Evolutionary conservation across 2,888 invertebrate species (phyloP).

Genomic region (Malthinus seriepunctatus): DNA sequence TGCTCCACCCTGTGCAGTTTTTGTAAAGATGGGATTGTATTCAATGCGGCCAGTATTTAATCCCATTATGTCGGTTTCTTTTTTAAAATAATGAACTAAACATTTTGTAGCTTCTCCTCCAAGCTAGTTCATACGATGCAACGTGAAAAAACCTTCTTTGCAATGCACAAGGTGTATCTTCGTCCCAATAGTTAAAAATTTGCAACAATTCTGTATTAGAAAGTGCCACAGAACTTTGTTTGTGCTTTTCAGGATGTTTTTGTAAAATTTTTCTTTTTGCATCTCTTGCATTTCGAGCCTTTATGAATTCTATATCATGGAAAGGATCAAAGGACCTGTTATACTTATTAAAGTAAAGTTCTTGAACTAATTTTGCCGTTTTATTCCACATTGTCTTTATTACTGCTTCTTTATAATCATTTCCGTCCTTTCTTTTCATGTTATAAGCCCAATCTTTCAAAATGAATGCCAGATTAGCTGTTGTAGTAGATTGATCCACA

Average conservation of each 20-base stretch:
- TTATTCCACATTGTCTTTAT: slow-evolving; percentile 30
- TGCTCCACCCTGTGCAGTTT: slow-evolving; percentile 28
- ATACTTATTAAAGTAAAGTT: slow-evolving; percentile 19
- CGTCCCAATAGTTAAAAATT: slow-evolving; percentile 8
- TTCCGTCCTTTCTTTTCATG: slow-evolving; percentile 28
- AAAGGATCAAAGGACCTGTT: slow-evolving; percentile 21
- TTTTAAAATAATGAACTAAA: slow-evolving; percentile 11
- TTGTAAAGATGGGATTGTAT: slow-evolving; percentile 33
- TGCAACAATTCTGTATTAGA: slow-evolving; percentile 9
- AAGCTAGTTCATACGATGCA: slow-evolving; percentile 21
- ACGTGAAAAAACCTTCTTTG: slow-evolving; percentile 26
- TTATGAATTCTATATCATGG: slow-evolving; percentile 12
- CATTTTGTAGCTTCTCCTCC: background rate
- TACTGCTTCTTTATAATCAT: slow-evolving; percentile 30
- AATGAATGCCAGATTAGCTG: slow-evolving; percentile 15
- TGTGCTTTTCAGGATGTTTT: slow-evolving; percentile 23
- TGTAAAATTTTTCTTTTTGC: slow-evolving; percentile 19
- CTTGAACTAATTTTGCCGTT: slow-evolving; percentile 24
- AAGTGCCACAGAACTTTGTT: slow-evolving; percentile 23
- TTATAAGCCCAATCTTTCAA: slow-evolving; percentile 28
- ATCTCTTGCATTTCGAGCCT: slow-evolving; percentile 19
- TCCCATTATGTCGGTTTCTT: slow-evolving; percentile 17
- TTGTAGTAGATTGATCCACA: background rate
- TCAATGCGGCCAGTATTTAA: slow-evolving; percentile 23
- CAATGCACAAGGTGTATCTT: slow-evolving; percentile 17